These are phyloP conservation scores for Poeciliopsis turrubarensis DNA, from an alignment of 2,113 vertebrate species.

Conservation along the genomic window DNA sequence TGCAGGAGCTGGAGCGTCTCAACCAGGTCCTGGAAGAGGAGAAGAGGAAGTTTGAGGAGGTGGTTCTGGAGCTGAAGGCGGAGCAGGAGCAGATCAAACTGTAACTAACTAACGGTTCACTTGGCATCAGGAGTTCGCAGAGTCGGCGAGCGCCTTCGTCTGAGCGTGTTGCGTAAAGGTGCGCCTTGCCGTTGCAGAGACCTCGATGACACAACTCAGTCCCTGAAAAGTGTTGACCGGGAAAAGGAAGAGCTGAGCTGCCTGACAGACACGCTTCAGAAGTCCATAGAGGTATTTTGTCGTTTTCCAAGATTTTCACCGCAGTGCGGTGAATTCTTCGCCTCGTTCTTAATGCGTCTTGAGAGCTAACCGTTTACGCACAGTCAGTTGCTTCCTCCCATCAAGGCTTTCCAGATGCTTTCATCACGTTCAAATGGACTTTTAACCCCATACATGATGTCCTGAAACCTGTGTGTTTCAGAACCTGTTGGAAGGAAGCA, in stretches of 20 bases:
- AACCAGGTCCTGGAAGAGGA: slow-evolving; percentile 94
- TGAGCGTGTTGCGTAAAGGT: not conserved
- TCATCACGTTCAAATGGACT: no score
- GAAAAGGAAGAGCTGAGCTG: slow-evolving; percentile 89
- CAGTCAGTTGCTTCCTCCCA: no score
- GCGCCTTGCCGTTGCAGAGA: slow-evolving; percentile 79
- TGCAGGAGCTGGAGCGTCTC: slow-evolving; percentile 90
- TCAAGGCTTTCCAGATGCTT: no score
- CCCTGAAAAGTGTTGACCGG: slow-evolving; percentile 89
- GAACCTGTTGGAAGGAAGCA: no score
- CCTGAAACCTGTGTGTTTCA: no score
- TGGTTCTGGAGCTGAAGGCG: slow-evolving; percentile 88
- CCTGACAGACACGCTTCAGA: slow-evolving; percentile 87
- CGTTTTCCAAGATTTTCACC: not conserved
- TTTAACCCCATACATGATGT: no score
- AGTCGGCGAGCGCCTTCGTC: fast-evolving
- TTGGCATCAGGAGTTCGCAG: fast-evolving
- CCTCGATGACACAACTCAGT: slow-evolving; percentile 89
- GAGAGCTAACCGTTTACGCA: no score
- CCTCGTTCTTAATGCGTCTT: no score
- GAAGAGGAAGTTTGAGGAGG: slow-evolving; percentile 94
- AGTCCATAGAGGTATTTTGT: slow-evolving; percentile 86
- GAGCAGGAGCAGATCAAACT: slow-evolving; percentile 94
- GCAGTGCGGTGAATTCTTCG: no score
- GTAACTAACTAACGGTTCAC: slow-evolving; percentile 60